Percentiles rank a stretch among this genome's conserved stretches.
Conservation (phyloP, 2,888 invertebrate genomes). For the Tanaodytes sp. region DNA sequence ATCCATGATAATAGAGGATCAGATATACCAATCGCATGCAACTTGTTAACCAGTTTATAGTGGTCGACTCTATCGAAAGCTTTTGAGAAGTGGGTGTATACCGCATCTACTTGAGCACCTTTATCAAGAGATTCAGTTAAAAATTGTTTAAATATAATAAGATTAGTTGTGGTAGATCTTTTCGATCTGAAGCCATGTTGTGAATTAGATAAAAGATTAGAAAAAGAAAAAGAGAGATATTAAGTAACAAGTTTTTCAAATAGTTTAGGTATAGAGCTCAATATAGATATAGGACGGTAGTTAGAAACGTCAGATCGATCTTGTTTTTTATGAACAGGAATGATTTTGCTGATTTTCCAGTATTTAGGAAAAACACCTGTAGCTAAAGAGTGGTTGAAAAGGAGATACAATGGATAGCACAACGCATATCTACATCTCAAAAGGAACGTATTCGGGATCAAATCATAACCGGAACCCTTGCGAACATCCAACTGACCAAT, state of each 20-base stretch:
- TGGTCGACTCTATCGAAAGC: slow-evolving; percentile 31
- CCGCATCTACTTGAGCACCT: slow-evolving; percentile 26
- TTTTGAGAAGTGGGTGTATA: slow-evolving; percentile 42
- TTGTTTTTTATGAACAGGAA: slow-evolving; percentile 24
- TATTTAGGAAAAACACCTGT: too few species aligned
- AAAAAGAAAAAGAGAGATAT: neutral
- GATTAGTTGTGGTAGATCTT: slow-evolving; percentile 31
- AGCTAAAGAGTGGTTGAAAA: neutral
- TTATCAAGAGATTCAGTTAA: slow-evolving; percentile 2
- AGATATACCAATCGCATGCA: slow-evolving; percentile 5
- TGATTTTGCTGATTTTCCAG: slow-evolving; percentile 21
- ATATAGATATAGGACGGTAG: slow-evolving; percentile 23
- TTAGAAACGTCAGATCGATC: slow-evolving; percentile 9
- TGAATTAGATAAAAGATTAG: slow-evolving; percentile 10
- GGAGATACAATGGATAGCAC: neutral
- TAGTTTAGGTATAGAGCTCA: slow-evolving; percentile 25
- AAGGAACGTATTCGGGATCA: neutral
- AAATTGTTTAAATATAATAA: slow-evolving; percentile 30
- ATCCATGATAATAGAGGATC: neutral
- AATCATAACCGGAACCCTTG: neutral
- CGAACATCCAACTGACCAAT: neutral
- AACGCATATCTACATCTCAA: neutral
- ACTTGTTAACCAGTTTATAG: slow-evolving; percentile 10
- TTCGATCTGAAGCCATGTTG: slow-evolving; percentile 38
- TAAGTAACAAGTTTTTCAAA: slow-evolving; percentile 19